A percentile compares a stretch with the other conserved stretches of the same genome.
phyloP scores from a whole-genome alignment of 2,113 vertebrate species.

The Anseranas semipalmata region DNA sequence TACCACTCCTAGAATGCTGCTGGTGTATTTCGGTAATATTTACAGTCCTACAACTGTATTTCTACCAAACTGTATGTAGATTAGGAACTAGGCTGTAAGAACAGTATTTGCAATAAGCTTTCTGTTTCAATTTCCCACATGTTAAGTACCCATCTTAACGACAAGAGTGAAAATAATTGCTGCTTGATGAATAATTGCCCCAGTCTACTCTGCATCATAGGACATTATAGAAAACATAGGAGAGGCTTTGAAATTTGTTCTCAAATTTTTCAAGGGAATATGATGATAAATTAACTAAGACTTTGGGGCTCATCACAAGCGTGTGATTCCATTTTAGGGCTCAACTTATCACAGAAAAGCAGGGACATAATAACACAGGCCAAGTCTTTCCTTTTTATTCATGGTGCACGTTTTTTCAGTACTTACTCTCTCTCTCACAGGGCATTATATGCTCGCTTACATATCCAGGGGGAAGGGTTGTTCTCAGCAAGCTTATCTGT shows the following conservation, averaged over 20 bases:
- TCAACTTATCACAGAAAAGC: not conserved
- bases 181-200: not conserved
- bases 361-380: not conserved
- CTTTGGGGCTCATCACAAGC: not conserved
- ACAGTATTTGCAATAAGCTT: not conserved
- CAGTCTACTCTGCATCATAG: not conserved
- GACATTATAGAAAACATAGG: not conserved
- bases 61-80: not conserved
- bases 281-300: not conserved
- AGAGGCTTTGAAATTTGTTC: constrained; percentile 11
- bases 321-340: not conserved
- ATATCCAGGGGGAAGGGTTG: not conserved
- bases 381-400: not conserved
- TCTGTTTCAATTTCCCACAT: not conserved
- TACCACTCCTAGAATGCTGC: not conserved
- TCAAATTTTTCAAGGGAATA: not conserved
- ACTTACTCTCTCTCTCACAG: not conserved
- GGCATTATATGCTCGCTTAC: not conserved
- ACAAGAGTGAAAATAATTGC: constrained; percentile 30
- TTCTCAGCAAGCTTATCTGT: not conserved
- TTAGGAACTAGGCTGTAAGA: not conserved
- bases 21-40: not conserved
- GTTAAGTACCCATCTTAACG: not conserved
- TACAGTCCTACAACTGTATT: not conserved
- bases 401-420: not conserved